Base-by-base conservation (phyloP, 2,797 vertebrate species). In the Ibycter americanus region DNA sequence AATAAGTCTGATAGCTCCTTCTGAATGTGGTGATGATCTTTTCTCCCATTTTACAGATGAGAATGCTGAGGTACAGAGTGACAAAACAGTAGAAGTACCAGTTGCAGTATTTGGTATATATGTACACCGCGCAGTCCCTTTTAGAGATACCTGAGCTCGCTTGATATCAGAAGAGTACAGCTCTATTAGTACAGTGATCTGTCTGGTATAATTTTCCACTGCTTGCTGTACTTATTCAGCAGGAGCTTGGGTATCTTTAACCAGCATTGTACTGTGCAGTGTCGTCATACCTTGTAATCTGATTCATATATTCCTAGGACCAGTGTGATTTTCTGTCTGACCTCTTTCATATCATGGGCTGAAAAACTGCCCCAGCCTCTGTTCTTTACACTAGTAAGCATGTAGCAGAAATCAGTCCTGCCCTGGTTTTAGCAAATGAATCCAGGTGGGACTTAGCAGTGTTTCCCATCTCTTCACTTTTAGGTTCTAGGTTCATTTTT, bases 1-100 rank as follows among this genome's bases (percentile, higher is more conserved):
- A 58, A 59, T 93, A 92, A 83, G 85, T 72, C 62, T 95, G 78
- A 38, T 56, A 91, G 89, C 80, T 93, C 79, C 89, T 94, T 88
- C 83, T 19, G 8, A 65, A 55, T 31, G 70, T 46, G 81, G 81
- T 11, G 61, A 54, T 65, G 91, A 82, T 93, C 38, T 21, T 38
- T 66, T 17, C 82, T 52, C 87, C 86, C 86, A 3, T 87, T 92
- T 90, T 46, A 71, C 42, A 74, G 93, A 72, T 21, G 68, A 56
- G 73, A 70, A 96, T 92, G 84, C 59, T 23, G 90, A 97, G 92
- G 86, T 40, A 42, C 44, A 62, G 79, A 76, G 52, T 58, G 47
- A 38, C 73, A 46, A 78, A 80, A 16, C 8, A 88, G 58, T 10
- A 10, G 4, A 55, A 56, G 68, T 17, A 49, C 71, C 40, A 42